Percentiles rank a stretch among this genome's conserved stretches.
Conservation (phyloP, 2,113 vertebrate genomes). For the Limnothrissa miodon region DNA sequence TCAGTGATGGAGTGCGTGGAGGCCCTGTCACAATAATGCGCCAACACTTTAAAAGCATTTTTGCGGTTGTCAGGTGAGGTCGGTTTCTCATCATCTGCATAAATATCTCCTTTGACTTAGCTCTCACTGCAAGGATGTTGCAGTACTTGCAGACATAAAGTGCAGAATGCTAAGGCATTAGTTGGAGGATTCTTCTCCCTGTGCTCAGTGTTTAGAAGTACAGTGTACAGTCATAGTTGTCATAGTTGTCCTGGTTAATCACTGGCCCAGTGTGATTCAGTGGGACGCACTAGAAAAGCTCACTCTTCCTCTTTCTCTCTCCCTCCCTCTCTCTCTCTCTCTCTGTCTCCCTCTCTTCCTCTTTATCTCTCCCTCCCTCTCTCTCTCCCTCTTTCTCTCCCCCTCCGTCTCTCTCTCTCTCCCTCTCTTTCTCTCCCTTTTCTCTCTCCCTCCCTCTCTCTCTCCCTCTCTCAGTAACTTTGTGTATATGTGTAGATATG, state of each 20-base stretch:
- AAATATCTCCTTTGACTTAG: background rate
- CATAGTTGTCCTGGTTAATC: background rate
- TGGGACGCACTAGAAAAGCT: background rate
- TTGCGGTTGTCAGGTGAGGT: background rate
- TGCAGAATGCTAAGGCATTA: background rate
- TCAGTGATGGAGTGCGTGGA: background rate
- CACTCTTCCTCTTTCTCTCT: background rate
- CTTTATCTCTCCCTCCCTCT: too few relatives aligned
- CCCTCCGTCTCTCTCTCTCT: background rate
- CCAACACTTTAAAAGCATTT: background rate
- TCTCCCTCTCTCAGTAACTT: too few relatives aligned
- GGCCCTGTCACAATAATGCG: background rate
- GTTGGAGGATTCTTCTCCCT: background rate
- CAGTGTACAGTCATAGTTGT: background rate
- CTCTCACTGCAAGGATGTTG: background rate
- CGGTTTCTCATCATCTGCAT: background rate
- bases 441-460: too few relatives aligned
- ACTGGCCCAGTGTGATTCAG: background rate
- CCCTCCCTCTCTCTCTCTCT: background rate
- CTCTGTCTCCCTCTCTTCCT: too few relatives aligned
- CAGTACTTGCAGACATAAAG: background rate
- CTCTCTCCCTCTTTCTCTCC: too few relatives aligned
- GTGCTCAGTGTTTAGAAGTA: background rate
- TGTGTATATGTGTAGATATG: too few relatives aligned
- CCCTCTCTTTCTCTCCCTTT: background rate